phyloP scores from a whole-genome alignment of 2,113 vertebrate species.

The Sterna hirundo region DNA sequence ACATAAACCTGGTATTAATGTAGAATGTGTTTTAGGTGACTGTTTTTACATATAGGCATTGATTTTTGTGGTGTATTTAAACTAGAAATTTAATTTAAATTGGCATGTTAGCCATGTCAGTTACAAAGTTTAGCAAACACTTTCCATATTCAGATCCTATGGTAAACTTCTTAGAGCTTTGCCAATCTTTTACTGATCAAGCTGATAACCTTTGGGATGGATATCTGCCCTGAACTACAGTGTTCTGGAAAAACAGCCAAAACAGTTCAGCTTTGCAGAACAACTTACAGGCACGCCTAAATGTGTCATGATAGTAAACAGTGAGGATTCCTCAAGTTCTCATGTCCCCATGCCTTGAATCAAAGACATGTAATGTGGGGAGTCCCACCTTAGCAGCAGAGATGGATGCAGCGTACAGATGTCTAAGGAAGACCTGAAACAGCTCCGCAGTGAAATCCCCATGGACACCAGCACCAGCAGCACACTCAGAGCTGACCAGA shows the following conservation, averaged over 20 bases:
- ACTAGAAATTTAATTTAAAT: neutral
- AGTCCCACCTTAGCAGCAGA: neutral
- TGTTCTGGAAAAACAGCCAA: neutral
- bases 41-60: neutral
- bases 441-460: neutral
- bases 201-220: neutral
- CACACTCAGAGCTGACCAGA: neutral
- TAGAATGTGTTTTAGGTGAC: neutral
- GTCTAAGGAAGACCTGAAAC: neutral
- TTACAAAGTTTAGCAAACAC: neutral
- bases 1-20: neutral
- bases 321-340: neutral
- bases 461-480: neutral
- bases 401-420: neutral
- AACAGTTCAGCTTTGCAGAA: neutral
- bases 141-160: neutral
- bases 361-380: neutral
- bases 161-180: neutral
- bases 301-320: neutral
- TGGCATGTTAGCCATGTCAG: neutral
- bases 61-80: neutral
- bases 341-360: neutral
- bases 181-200: neutral
- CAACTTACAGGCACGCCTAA: neutral
- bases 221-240: neutral